Evolutionary conservation across 2,888 invertebrate genomes (phyloP), one percentile per base, ranked within the genome.

Genomic region (Eupithecia subumbrata): DNA sequence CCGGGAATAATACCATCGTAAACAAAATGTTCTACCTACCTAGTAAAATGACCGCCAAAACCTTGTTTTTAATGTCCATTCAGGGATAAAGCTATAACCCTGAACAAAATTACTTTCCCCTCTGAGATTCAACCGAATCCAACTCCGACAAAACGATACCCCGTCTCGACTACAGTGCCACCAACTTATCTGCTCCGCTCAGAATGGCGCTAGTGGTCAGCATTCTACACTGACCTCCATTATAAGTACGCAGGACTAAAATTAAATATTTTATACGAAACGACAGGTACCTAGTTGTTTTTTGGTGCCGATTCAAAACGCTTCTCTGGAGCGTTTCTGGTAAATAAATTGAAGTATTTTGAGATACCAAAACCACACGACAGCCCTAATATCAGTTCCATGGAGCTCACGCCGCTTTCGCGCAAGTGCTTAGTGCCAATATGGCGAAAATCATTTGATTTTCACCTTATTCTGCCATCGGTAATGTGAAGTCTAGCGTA

Each of bases 51-150:
- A 83, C 87, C 87, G 84, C 78, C 73, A 80, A 81, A 82, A 84
- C 66, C 84, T 83, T 86, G 85, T 87, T 88, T 86, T 90, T 89
- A 89, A 87, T 86, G 85, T 82, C 86, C 83, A 85, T 87, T 87
- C 81, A 77, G 84, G 85, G 85, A 88, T 88, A 81, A 86, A 87
- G 86, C 84, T 83, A 85, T 90, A 89, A 90, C 87, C 89, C 89
- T 80, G 82, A 78, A 83, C 85, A 82, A 87, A 88, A 91, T 90
- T 86, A 89, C 88, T 86, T 87, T 85, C 83, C 67, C 88, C 89
- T 86, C 85, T 70, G 90, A 89, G 89, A 88, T 86, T 87, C 84
- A 84, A 79, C 83, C 84, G 82, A 85, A 85, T 74, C 72, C 74
- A 66, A 74, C 85, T 81, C 84, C 83, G 84, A 86, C 87, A 87